Evolutionary conservation across 2,113 vertebrate species (phyloP).

Genomic region (Alethe diademata): DNA sequence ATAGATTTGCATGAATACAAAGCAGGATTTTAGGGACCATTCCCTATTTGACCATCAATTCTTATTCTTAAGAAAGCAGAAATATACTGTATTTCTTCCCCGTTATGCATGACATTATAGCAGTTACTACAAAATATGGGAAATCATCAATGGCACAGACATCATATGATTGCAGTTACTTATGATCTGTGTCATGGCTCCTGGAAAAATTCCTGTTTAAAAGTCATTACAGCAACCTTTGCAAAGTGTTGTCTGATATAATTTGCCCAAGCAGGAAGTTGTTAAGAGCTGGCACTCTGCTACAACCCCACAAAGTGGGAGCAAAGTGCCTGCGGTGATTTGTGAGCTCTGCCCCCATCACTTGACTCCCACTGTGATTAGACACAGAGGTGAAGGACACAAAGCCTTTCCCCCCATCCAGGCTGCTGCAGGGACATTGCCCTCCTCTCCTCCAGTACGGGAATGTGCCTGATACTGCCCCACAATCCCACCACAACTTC

Average conservation of each 20-base stretch:
- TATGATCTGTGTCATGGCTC: neutral
- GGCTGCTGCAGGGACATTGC: neutral
- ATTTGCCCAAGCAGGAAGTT: neutral
- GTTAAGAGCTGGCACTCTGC: neutral
- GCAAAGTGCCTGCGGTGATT: neutral
- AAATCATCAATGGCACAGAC: neutral
- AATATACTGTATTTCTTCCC: neutral
- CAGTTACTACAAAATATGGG: neutral
- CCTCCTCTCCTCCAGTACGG: fast-evolving
- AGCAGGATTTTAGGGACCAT: neutral
- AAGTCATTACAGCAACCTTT: conserved; percentile 11
- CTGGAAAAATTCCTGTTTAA: conserved; percentile 3
- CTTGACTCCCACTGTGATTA: neutral
- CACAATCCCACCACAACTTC: neutral
- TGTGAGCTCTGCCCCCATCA: neutral
- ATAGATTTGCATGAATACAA: neutral
- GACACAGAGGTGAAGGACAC: neutral
- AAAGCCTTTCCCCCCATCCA: fast-evolving
- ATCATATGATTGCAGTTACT: neutral
- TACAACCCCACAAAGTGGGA: neutral
- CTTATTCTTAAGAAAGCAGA: neutral
- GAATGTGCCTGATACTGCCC: neutral
- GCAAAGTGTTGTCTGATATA: neutral
- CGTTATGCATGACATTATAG: neutral
- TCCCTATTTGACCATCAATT: neutral